These are phyloP conservation scores for Diabrotica undecimpunctata DNA, from an alignment of 1,140 invertebrate species.

Conservation along the genomic window DNA sequence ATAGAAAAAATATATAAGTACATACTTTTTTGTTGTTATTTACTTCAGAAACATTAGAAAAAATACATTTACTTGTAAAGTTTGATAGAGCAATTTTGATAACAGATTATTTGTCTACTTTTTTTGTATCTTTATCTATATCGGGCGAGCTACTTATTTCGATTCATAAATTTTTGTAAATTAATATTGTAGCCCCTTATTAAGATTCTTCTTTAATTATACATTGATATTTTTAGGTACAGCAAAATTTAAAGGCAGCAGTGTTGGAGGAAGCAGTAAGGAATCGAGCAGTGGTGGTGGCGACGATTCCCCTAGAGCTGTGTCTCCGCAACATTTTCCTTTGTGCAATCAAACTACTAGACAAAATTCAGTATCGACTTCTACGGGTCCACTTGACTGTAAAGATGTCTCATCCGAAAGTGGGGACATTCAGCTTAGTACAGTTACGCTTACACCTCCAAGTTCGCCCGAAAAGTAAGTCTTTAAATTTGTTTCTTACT, in stretches of 20 bases:
- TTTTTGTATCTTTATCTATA: no score
- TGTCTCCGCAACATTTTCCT: constrained; percentile 33
- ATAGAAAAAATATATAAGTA: no score
- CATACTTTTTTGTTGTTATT: no score
- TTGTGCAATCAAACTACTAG: constrained; percentile 16
- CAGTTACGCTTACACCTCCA: constrained; percentile 56
- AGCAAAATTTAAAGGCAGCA: constrained; percentile 53
- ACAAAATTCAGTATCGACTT: constrained; percentile 20
- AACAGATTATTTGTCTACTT: no score
- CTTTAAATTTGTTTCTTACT: neutral
- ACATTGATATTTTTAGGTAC: constrained; percentile 47
- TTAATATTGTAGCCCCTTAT: no score
- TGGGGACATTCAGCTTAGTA: constrained; percentile 48
- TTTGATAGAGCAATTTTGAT: no score
- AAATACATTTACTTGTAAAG: no score
- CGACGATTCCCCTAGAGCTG: constrained; percentile 34
- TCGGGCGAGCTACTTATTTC: no score
- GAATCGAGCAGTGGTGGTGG: constrained; percentile 24
- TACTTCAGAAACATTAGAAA: no score
- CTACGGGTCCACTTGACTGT: constrained; percentile 33
- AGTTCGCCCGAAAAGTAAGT: constrained; percentile 61
- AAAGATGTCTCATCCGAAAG: constrained; percentile 50
- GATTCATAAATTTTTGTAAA: no score
- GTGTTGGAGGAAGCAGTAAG: constrained; percentile 19
- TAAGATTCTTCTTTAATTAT: neutral